These are phyloP conservation scores for Actinia tenebrosa DNA, from an alignment of 64 coral and sea anemone genomes.

Conservation along the genomic window DNA sequence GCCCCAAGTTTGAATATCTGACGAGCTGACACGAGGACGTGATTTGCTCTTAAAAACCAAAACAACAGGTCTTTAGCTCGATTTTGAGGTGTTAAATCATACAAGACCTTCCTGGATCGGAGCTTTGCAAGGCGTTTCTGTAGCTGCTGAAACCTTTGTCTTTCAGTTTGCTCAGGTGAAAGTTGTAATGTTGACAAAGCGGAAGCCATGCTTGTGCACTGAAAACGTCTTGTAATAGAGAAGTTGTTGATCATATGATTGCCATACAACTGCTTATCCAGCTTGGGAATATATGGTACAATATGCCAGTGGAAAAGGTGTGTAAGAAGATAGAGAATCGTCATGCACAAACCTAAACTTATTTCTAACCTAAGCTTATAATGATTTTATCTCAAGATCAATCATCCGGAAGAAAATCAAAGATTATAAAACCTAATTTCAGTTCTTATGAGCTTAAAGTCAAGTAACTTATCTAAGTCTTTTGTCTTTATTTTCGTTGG, in stretches of 20 bases:
- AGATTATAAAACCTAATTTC: too few relatives aligned
- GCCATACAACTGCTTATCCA: background rate
- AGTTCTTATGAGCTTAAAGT: too few relatives aligned
- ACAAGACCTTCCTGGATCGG: background rate
- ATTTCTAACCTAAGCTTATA: background rate
- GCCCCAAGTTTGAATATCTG: background rate
- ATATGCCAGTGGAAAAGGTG: slow-evolving; percentile 11
- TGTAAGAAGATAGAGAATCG: background rate
- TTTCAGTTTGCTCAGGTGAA: background rate
- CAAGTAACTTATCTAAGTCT: too few relatives aligned
- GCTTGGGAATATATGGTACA: slow-evolving; percentile 7
- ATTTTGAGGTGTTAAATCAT: background rate
- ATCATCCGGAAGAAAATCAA: background rate
- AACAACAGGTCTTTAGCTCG: background rate
- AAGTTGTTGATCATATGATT: background rate
- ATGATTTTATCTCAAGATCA: background rate
- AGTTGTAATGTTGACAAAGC: background rate
- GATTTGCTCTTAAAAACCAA: background rate
- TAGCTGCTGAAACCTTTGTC: background rate
- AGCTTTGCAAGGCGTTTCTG: background rate
- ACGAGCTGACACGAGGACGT: background rate
- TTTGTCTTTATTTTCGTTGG: too few relatives aligned
- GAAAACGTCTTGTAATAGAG: background rate
- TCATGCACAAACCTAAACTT: background rate
- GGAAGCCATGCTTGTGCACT: background rate